Evolutionary conservation across 1,140 invertebrate species (phyloP), one percentile per base, ranked within the genome.

Genomic region (Globodera rostochiensis): DNA sequence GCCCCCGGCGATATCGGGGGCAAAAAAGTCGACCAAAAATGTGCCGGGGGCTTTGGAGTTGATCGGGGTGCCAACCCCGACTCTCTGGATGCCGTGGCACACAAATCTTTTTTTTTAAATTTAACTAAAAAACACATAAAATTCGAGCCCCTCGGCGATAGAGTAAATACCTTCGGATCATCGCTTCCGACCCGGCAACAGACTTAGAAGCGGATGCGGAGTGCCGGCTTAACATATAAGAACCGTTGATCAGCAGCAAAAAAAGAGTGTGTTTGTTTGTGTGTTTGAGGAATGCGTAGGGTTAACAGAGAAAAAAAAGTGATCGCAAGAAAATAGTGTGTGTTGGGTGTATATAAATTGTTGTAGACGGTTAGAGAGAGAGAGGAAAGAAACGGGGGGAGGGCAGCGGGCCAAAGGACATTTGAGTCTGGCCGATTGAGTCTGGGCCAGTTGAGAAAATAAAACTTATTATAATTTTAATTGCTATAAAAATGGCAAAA

Each of bases 241-340:
- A 60, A 60, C 11, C 57, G 19, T 60, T 60, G 57, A 60, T 60
- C 57, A 76, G 71, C 45, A 75, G 74, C 74, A 76, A 13, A 76
- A 76, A 13, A 76, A 45, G 25, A 13, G 69, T 6, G 69, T 15
- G 25, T 13, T 5, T 13, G 69, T 25, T 19, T 25, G 69, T 36
- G 25, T 71, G 25, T 71, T 19, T 15, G 60, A 21, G 60, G 69
- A 19, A 25, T 71, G 69, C 9, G 21, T 70, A 73, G 66, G 70
- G 83, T 83, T 36, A 36, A 85, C 74, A 81, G 47, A 50, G n/a
- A 21, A 53, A 8, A 53, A 8, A 53, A 13, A 50, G 46, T 36
- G 36, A 36, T 36, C 36, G 36, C 36, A 75, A 47, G 9, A 6
- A 74, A 71, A 66, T 21, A 79, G 50, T 53, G 3, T 49, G 64